Conservation (phyloP, 1,140 invertebrate species). For the Scylla paramamosain region DNA sequence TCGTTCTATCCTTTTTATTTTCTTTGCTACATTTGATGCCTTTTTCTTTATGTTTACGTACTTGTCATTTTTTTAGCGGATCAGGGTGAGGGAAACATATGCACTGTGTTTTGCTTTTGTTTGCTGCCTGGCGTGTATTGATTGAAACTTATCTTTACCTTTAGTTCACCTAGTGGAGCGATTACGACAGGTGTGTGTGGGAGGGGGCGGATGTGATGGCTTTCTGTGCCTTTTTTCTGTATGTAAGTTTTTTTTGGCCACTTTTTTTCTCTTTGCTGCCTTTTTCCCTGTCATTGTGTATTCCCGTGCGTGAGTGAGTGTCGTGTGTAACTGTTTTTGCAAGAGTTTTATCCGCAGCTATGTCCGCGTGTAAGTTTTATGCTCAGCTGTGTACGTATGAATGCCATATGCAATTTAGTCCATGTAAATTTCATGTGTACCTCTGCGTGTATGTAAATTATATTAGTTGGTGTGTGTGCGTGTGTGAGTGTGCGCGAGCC, state of each 20-base stretch:
- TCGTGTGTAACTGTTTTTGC: neutral
- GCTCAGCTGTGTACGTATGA: neutral
- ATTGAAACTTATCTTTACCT: neutral
- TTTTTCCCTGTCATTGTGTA: neutral
- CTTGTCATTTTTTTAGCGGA: neutral
- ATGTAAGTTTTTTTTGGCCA: too few species aligned
- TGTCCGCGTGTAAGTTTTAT: neutral
- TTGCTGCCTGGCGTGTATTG: neutral
- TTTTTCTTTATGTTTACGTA: neutral
- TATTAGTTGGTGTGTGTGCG: neutral
- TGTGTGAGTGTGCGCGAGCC: too few species aligned
- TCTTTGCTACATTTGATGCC: neutral
- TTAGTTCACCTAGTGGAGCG: neutral
- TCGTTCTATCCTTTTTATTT: neutral
- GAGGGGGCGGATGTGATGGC: too few species aligned
- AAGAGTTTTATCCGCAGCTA: neutral
- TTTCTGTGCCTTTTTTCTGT: too few species aligned
- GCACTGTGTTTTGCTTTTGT: neutral
- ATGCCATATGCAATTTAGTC: neutral
- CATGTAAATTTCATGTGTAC: constrained; percentile 14
- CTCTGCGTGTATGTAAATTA: neutral
- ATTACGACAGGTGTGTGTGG: neutral
- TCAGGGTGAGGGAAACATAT: too few species aligned
- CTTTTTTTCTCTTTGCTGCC: too few species aligned
- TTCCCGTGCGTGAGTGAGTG: neutral